These are phyloP conservation scores for Vidua chalybeata DNA, from an alignment of 2,113 vertebrate genomes.

Conservation along the genomic window DNA sequence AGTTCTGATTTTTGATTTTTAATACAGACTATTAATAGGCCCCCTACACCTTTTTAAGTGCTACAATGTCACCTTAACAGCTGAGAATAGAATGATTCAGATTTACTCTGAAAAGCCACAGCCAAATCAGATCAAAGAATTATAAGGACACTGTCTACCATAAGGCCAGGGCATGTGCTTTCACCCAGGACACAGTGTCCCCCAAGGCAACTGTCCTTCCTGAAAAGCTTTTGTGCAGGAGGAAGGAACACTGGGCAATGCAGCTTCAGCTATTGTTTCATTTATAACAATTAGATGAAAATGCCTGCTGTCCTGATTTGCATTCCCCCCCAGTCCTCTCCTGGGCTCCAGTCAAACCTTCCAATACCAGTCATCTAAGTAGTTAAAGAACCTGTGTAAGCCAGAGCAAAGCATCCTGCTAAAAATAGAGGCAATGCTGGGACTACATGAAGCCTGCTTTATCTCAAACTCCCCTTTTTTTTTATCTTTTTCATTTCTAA, in stretches of 20 bases:
- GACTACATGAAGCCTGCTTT: constrained; percentile 42
- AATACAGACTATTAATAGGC: background rate
- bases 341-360: background rate
- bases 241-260: background rate
- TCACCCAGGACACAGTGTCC: constrained; percentile 43
- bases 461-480: constrained; percentile 23
- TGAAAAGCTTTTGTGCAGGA: constrained; percentile 35
- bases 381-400: constrained; percentile 38
- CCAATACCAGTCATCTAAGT: constrained; percentile 18
- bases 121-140: constrained; percentile 73
- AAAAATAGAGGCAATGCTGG: constrained; percentile 58
- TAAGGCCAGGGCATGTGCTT: constrained; percentile 59
- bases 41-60: background rate
- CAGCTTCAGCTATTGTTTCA: background rate
- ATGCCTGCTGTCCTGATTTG: constrained; percentile 23
- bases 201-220: constrained; percentile 29
- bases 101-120: constrained; percentile 65
- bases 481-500: constrained; percentile 12
- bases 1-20: background rate
- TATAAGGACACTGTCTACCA: constrained; percentile 58
- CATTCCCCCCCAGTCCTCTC: constrained; percentile 16
- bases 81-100: constrained; percentile 62
- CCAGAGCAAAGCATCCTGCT: constrained; percentile 50
- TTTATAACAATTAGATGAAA: constrained; percentile 29
- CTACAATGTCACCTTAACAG: constrained; percentile 57